These are phyloP conservation scores for Rhamphomyia laevipes DNA, from an alignment of 2,888 invertebrate species.

Conservation along the genomic window DNA sequence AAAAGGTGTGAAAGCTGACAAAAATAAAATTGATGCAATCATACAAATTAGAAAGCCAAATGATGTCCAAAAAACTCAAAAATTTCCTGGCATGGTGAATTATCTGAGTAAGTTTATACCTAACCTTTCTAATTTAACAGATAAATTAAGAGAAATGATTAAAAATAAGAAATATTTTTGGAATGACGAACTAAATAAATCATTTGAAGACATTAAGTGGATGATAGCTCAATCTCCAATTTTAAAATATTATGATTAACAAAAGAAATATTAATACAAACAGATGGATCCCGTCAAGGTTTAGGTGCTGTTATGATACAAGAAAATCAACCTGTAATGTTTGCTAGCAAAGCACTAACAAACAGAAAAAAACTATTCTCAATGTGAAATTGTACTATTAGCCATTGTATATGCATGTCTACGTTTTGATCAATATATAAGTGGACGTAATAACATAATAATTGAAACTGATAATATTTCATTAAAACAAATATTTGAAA, in stretches of 20 bases:
- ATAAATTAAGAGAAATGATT: not conserved
- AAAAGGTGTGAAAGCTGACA: constrained; percentile 12
- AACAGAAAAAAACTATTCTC: too few relatives aligned
- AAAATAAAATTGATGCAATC: constrained; percentile 18
- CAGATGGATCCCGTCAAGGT: not conserved
- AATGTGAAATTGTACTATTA: not conserved
- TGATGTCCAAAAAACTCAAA: not conserved
- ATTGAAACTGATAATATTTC: not conserved
- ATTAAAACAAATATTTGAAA: not conserved
- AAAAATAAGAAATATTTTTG: not conserved
- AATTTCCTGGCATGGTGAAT: not conserved
- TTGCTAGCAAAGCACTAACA: not conserved
- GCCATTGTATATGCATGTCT: not conserved
- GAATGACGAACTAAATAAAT: not conserved
- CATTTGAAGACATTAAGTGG: not conserved
- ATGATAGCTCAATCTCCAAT: not conserved
- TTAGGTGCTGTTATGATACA: not conserved
- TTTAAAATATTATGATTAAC: not conserved
- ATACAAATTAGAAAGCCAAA: constrained; percentile 13
- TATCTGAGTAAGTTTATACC: not conserved
- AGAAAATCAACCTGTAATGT: not conserved
- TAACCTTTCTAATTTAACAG: not conserved
- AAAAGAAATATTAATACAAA: not conserved
- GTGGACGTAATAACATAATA: not conserved
- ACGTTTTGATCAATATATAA: not conserved